Conservation (phyloP, 2,113 vertebrate genomes). For the Eptesicus fuscus region DNA sequence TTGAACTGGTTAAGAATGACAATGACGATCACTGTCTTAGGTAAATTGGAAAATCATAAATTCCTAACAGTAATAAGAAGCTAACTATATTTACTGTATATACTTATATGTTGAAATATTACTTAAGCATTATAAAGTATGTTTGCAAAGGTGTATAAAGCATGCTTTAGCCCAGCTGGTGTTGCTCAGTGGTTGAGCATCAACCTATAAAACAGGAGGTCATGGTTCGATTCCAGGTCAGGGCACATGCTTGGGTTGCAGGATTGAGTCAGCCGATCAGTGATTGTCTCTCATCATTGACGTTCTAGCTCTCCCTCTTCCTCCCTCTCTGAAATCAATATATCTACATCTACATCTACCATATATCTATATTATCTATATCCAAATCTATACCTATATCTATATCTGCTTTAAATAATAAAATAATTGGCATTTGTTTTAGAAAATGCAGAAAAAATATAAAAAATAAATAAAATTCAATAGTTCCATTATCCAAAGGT, state of each 20-base stretch:
- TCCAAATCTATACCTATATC: too few species aligned
- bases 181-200: too few species aligned
- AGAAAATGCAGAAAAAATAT: neutral
- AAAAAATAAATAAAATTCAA: neutral
- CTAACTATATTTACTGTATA: neutral
- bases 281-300: too few species aligned
- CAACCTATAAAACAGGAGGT: neutral
- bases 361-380: too few species aligned
- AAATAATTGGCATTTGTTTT: neutral
- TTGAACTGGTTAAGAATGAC: neutral
- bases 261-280: too few species aligned
- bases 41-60: neutral
- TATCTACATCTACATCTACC: too few species aligned
- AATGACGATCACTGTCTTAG: neutral
- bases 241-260: neutral
- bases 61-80: neutral
- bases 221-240: neutral
- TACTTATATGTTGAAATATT: neutral
- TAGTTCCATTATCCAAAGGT: neutral
- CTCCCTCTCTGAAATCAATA: too few species aligned
- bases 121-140: neutral
- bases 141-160: neutral
- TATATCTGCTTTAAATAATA: neutral
- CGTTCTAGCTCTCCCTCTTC: too few species aligned
- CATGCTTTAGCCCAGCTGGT: neutral